Conservation (phyloP, 1,140 invertebrate species). For the Macrocentrus cingulum region DNA sequence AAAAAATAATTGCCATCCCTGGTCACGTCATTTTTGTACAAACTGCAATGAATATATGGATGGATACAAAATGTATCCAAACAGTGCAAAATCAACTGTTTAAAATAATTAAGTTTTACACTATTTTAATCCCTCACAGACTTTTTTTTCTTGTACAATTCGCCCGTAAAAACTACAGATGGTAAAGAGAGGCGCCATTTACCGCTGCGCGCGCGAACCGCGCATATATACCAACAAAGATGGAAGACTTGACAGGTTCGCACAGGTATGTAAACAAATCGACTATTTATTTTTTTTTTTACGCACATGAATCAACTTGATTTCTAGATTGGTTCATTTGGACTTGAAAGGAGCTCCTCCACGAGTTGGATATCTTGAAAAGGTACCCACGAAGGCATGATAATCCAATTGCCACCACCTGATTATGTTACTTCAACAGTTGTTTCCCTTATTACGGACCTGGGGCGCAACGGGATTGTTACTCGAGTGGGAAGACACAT, state of each 20-base stretch:
- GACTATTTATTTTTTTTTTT: too few relatives aligned
- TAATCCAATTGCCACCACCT: not conserved
- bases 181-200: too few relatives aligned
- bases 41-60: conserved; percentile 24
- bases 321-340: conserved; percentile 68
- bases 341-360: conserved; percentile 78
- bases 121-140: too few relatives aligned
- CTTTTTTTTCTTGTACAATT: too few relatives aligned
- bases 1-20: conserved; percentile 20
- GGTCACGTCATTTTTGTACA: conserved; percentile 42
- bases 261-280: conserved; percentile 56
- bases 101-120: conserved; percentile 36
- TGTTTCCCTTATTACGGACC: conserved; percentile 63
- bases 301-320: too few relatives aligned
- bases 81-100: conserved; percentile 36
- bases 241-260: conserved; percentile 60
- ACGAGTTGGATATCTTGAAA: conserved; percentile 67
- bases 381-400: conserved; percentile 52
- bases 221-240: conserved; percentile 44
- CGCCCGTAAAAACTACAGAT: too few relatives aligned
- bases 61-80: conserved; percentile 25
- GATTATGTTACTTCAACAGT: conserved; percentile 43
- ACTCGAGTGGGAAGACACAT: conserved; percentile 93
- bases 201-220: not conserved
- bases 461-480: conserved; percentile 82